Evolutionary conservation across 2,888 invertebrate genomes (phyloP).

Genomic region (Gerris lacustris): DNA sequence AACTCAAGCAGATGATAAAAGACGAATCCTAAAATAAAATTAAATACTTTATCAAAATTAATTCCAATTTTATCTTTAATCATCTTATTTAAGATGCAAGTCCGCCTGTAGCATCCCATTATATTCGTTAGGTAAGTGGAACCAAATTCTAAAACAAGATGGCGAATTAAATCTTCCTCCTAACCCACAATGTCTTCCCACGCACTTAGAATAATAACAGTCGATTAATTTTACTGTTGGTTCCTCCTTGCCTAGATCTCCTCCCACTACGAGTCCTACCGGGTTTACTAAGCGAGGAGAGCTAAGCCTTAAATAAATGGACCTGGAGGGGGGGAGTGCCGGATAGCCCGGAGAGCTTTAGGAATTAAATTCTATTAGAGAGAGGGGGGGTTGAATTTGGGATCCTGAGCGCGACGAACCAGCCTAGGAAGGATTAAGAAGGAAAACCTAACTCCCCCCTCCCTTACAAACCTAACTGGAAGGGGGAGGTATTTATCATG

Average conservation of each 20-base stretch:
- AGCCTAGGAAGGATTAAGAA: not conserved
- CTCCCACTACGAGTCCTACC: too few relatives aligned
- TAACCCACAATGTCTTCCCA: too few relatives aligned
- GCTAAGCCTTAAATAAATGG: conserved; percentile 3
- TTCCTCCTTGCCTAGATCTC: not conserved
- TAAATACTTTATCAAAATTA: too few relatives aligned
- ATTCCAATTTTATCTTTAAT: too few relatives aligned
- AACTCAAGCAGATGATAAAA: too few relatives aligned
- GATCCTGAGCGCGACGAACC: not conserved
- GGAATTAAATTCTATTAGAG: not conserved
- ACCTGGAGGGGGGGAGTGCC: not conserved
- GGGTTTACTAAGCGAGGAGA: not conserved
- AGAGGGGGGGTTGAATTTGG: not conserved
- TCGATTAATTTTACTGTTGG: not conserved
- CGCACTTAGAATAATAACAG: not conserved
- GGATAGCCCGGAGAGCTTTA: not conserved
- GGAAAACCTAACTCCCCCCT: too few relatives aligned
- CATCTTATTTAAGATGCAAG: too few relatives aligned
- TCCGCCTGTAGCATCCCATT: too few relatives aligned
- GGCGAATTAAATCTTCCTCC: too few relatives aligned
- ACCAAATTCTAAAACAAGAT: too few relatives aligned
- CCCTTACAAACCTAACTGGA: not conserved
- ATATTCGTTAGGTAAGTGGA: too few relatives aligned
- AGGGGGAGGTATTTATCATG: not conserved
- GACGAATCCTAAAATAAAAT: too few relatives aligned